A percentile compares a stretch with the other conserved stretches of the same genome.
Conservation (phyloP, 2,888 invertebrate species). For the Drosophila nr. medialis region DNA sequence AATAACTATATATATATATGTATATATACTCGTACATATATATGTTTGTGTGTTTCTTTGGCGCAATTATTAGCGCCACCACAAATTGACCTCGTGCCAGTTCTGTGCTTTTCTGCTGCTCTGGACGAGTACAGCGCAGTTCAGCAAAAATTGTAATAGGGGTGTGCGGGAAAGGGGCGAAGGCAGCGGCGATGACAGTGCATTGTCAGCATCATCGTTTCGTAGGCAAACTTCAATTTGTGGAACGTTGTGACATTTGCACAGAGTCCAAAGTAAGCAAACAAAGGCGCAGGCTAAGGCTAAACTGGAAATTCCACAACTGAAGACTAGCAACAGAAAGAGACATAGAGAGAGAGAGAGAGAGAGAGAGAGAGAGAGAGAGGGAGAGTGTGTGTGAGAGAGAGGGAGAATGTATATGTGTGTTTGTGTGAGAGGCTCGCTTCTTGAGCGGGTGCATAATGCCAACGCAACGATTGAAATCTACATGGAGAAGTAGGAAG, state of each 20-base stretch:
- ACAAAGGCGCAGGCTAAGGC: slow-evolving; percentile 32
- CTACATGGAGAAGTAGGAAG: slow-evolving; percentile 40
- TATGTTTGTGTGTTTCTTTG: slow-evolving; percentile 2
- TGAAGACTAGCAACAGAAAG: neutral
- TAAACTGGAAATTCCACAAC: slow-evolving; percentile 12
- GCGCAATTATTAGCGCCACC: slow-evolving; percentile 65
- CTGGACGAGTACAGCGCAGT: slow-evolving; percentile 9
- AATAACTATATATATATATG: no score
- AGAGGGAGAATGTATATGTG: no score
- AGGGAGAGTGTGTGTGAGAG: neutral
- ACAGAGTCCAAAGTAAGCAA: slow-evolving; percentile 39
- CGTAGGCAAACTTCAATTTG: slow-evolving; percentile 55
- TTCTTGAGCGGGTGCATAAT: slow-evolving; percentile 20
- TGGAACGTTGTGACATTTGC: slow-evolving; percentile 64
- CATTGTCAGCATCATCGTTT: slow-evolving; percentile 38
- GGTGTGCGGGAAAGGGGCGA: neutral
- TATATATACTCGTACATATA: no score
- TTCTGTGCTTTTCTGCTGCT: slow-evolving; percentile 19
- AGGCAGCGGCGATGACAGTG: slow-evolving; percentile 23
- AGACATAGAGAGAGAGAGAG: neutral
- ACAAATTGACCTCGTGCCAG: slow-evolving; percentile 73
- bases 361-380: neutral
- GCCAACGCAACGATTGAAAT: slow-evolving; percentile 36
- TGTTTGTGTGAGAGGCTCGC: neutral
- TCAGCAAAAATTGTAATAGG: slow-evolving; percentile 36